phyloP scores from a whole-genome alignment of 2,888 invertebrate genomes.

The Carpatolechia fugitivella region DNA sequence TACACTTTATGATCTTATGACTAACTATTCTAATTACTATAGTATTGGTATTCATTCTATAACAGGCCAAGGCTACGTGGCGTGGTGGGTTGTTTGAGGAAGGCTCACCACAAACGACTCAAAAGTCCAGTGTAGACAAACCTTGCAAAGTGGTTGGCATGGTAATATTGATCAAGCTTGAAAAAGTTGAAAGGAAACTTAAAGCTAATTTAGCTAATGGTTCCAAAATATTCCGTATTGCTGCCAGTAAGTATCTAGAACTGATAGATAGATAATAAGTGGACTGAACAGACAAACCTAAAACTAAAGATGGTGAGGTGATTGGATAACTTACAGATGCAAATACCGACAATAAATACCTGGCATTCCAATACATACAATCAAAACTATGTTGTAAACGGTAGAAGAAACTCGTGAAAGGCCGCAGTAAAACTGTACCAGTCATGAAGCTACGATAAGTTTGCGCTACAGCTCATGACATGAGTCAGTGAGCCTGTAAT shows the following conservation, averaged over 20 bases:
- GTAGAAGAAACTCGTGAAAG: constrained; percentile 28
- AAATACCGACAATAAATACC: constrained; percentile 33
- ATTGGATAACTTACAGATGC: background rate
- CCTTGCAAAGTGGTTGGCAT: constrained; percentile 34
- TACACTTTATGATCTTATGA: background rate
- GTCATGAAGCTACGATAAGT: constrained; percentile 32
- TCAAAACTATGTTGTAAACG: constrained; percentile 26
- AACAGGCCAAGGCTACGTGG: background rate
- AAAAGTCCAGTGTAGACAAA: constrained; percentile 16
- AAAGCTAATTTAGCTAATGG: background rate
- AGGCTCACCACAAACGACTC: background rate
- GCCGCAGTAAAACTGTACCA: constrained; percentile 24
- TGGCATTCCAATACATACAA: constrained; percentile 32
- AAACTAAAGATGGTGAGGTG: background rate
- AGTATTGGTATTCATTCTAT: background rate
- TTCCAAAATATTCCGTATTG: too few species aligned
- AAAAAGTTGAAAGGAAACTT: background rate
- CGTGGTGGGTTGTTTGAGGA: background rate
- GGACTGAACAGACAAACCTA: too few species aligned
- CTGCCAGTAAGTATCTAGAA: too few species aligned
- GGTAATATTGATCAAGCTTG: constrained; percentile 49
- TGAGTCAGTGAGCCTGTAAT: constrained; percentile 51
- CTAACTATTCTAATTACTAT: background rate
- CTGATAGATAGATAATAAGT: too few species aligned
- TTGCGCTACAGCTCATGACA: constrained; percentile 41